phyloP scores from a whole-genome alignment of 2,113 vertebrate genomes.

The Nestor notabilis region DNA sequence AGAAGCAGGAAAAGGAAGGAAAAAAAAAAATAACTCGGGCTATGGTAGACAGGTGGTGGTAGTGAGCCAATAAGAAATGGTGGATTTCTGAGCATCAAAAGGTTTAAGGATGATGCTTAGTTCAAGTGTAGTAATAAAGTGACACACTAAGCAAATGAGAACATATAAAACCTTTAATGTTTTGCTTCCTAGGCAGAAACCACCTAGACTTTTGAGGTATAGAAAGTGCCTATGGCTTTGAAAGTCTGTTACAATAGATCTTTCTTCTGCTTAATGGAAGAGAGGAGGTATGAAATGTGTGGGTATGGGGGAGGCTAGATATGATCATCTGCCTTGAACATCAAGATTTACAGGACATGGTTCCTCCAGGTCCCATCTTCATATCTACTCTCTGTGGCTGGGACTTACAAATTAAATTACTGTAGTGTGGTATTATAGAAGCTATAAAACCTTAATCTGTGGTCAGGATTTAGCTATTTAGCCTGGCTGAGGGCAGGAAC shows the following conservation, averaged over 20 bases:
- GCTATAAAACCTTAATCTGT: background rate
- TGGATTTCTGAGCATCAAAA: background rate
- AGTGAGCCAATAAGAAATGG: background rate
- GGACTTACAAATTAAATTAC: background rate
- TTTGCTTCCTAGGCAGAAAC: background rate
- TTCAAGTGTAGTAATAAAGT: background rate
- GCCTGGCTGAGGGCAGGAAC: background rate
- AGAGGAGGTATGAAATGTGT: background rate
- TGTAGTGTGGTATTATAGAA: background rate
- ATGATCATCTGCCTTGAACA: background rate
- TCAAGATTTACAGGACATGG: background rate
- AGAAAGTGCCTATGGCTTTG: background rate
- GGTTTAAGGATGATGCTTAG: background rate
- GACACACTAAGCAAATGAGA: background rate
- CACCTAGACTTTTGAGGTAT: background rate
- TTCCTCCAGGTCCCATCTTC: background rate
- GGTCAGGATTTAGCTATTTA: background rate
- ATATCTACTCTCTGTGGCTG: too few species aligned
- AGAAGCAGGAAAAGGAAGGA: background rate
- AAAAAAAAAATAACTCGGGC: accelerated
- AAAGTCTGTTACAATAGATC: background rate
- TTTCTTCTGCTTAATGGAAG: background rate
- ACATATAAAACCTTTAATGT: background rate
- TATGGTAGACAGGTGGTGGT: background rate
- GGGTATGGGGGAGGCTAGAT: background rate